phyloP scores from a whole-genome alignment of 2,113 vertebrate species.

The Campylorhamphus procurvoides region DNA sequence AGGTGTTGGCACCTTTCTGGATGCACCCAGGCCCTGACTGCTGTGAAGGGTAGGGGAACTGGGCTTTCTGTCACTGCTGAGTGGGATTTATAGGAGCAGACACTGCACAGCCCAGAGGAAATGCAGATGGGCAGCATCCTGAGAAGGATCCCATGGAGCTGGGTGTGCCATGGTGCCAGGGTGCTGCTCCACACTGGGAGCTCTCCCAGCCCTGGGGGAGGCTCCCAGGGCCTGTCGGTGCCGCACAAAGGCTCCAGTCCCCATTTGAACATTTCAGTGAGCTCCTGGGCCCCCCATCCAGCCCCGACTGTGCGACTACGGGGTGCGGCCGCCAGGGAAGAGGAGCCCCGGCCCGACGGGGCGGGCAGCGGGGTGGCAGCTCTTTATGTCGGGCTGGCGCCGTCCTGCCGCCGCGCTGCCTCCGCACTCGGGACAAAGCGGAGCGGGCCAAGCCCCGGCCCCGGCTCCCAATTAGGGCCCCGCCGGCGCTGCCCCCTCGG shows the following conservation, averaged over 20 bases:
- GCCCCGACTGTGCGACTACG: accelerated
- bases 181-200: accelerated
- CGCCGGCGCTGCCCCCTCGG: slow-evolving; percentile 35
- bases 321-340: not conserved
- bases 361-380: slow-evolving; percentile 20
- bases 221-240: accelerated
- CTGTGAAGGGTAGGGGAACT: not conserved
- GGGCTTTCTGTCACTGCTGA: not conserved
- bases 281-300: not conserved
- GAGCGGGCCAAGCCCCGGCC: slow-evolving; percentile 26
- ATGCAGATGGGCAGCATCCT: accelerated
- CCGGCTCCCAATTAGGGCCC: slow-evolving; percentile 78
- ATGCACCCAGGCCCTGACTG: accelerated
- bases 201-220: too few species aligned
- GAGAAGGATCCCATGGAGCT: accelerated
- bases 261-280: accelerated
- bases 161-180: accelerated
- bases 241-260: accelerated
- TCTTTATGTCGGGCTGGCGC: slow-evolving; percentile 80
- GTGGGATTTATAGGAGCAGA: not conserved
- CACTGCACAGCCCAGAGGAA: not conserved
- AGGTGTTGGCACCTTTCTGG: not conserved
- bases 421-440: slow-evolving; percentile 67
- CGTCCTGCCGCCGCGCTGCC: slow-evolving; percentile 83
- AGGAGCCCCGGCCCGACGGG: slow-evolving; percentile 8